phyloP scores from a whole-genome alignment of 2,888 invertebrate species.

The Myopa testacea region DNA sequence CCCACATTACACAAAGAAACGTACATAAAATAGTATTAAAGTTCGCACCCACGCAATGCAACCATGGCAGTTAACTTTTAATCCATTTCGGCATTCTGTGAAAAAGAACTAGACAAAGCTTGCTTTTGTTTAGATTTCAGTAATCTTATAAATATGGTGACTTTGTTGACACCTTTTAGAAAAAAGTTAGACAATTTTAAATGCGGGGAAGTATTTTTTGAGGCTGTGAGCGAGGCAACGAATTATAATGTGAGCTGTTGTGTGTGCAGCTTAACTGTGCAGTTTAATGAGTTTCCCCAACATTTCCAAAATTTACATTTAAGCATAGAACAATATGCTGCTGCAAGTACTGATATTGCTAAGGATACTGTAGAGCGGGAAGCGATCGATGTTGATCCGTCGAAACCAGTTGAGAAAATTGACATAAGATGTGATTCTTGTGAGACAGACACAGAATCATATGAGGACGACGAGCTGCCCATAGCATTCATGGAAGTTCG shows the following conservation, averaged over 20 bases:
- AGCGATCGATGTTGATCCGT: slow-evolving; percentile 20
- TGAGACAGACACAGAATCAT: background rate
- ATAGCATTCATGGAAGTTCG: slow-evolving; percentile 39
- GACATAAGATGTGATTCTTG: background rate
- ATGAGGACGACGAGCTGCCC: slow-evolving; percentile 27
- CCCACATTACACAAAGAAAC: too few species aligned
- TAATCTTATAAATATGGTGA: slow-evolving; percentile 51
- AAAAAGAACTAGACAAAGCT: too few species aligned
- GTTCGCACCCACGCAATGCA: too few species aligned
- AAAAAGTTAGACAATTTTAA: slow-evolving; percentile 54
- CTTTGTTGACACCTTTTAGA: slow-evolving; percentile 48
- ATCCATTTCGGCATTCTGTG: too few species aligned
- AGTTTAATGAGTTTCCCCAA: slow-evolving; percentile 52
- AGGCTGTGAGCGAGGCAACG: slow-evolving; percentile 48
- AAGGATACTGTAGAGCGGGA: background rate
- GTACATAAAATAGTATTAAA: too few species aligned
- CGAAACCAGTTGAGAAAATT: slow-evolving; percentile 36
- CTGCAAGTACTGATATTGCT: background rate
- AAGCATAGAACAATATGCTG: slow-evolving; percentile 27
- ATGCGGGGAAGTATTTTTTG: slow-evolving; percentile 60
- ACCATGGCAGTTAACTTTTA: too few species aligned
- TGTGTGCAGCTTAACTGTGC: slow-evolving; percentile 53
- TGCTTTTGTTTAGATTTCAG: too few species aligned
- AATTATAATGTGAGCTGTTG: slow-evolving; percentile 57
- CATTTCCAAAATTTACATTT: slow-evolving; percentile 54